Base-by-base conservation (phyloP, 2,888 invertebrate species). In the Drosophila subsilvestris region DNA sequence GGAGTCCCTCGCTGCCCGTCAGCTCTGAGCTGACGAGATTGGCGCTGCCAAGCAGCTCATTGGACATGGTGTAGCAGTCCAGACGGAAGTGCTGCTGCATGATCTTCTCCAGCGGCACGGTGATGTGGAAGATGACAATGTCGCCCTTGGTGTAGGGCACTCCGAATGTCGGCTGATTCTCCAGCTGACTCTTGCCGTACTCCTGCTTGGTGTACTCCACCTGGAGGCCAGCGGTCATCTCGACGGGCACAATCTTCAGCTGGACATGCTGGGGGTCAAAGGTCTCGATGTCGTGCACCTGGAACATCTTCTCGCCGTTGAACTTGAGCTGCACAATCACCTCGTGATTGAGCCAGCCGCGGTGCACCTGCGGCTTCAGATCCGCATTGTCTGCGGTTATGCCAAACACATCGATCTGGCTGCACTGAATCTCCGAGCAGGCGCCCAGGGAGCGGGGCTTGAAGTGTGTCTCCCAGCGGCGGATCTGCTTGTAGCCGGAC, bases 281-380 rank as follows among this genome's bases (percentile, higher is more conserved):
- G 79, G 95, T 94, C 56, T 91, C 86, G 1, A 90, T 89, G 49
- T 90, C 89, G 22, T 83, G 86, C 12, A 90, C 90, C 32, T 90
- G 89, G 66, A 98, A 94, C 50, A 97, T 96, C 90, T 95, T 95
- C 85, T 96, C 95, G 78, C 95, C 94, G 25, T 85, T 90, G 86
- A 97, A 94, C 91, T 97, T 97, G 74, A 98, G 94, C 91, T 98
- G 97, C 50, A 98, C 93, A 59, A 96, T 93, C 9, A 78, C 79
- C 90, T 97, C 97, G 45, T 96, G 96, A 14, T 87, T 91, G 20
- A 98, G 93, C 98, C 98, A 98, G n/a, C 98, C 98, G 78, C 94
- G 94, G 86, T 95, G 95, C n/a, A 96, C 92, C 76, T 90, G 87
- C 14, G 68, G 51, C 25, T 83, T 77, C 3, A 62, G 37, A 1